Evolutionary conservation across 2,113 vertebrate species (phyloP), one percentile per base, ranked within the genome.

Genomic region (Corvus moneduloides): DNA sequence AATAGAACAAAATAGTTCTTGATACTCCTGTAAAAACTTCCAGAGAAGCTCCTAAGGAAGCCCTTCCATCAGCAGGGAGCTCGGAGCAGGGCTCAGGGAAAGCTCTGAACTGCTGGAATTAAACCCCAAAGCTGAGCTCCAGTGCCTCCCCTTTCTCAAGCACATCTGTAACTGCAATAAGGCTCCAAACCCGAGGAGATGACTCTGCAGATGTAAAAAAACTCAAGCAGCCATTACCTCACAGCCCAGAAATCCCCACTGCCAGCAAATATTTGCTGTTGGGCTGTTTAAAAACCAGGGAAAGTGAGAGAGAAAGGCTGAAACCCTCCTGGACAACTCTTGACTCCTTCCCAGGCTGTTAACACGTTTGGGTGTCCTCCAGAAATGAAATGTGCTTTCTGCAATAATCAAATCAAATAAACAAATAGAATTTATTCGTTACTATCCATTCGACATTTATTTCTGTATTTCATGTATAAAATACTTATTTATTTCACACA

Each of bases 141-240:
- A 1, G 83, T 8, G 28, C 74, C 82, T 71, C 41, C 43, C 56
- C 10, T 37, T 41, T 24, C 95, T 8, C 61, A 20, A 77, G 93
- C 91, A 76, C 85, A 80, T 93, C 87, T 91, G 84, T 26, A 15
- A 59, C 61, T 86, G 90, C 85, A 96, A 23, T 13, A 69, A 93
- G 90, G 91, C 87, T 95, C 75, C n/a, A 75, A 95, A 82, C 89
- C 49, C 76, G 43, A 82, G 79, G 96, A 94, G 91, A 97, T 96
- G 94, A 97, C 96, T 95, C 93, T 94, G 96, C 92, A 91, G 30
- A 75, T 87, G 89, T 61, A 7, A 46, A 71, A 80, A 84, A 68
- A 68, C 79, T 52, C 46, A 39, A 75, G 28, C 59, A 92, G 39
- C 56, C 75, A 91, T 97, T 96, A 95, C 87, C 94, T 93, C 96